Base-by-base conservation (phyloP, 1,140 invertebrate species). In the Dryas iulia region DNA sequence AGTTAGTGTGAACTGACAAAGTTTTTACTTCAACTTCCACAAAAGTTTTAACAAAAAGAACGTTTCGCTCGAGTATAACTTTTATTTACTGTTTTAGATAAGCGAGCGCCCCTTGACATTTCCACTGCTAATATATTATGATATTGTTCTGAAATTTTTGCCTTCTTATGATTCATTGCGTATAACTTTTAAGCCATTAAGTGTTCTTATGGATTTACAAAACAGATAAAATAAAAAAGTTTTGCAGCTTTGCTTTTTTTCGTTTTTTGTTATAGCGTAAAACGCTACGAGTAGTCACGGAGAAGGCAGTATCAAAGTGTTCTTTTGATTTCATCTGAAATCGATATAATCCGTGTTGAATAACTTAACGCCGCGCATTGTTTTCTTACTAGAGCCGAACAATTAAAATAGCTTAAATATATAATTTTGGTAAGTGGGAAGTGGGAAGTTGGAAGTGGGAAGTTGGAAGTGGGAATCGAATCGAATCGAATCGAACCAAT, bases 61-160 rank as follows among this genome's bases (percentile, higher is more conserved):
- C 39, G 52, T 72, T 68, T 63, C 56, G 59, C 63, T 30, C 7
- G 52, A 67, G 65, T 72, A 61, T 67, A 72, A 72, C 70, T 68
- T 69, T 64, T 72, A 72, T 72, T 72, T 72, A 72, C 70, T 72
- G 70, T 66, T 67, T 64, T 26, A 63, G 70, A 72, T 72, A 72
- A 63, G 59, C 62, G 28, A 25, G 26, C 69, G 12, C 62, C 65
- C 68, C 59, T 33, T 63, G 65, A 72, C 65, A 63, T 24, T 70
- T 72, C 39, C 33, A 53, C 26, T 39, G 62, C 59, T 62, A 69
- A 69, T 69, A 63, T 63, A 69, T 69, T 59, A 69, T 57, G 65
- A 61, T 67, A 67, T 60, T 59, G 47, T 67, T 67, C 21, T 23
- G 26, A 31, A 52, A 52, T 66, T 66, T 39, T 66, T 35, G 30